Evolutionary conservation across 2,797 vertebrate genomes (phyloP), one percentile per base, ranked within the genome.

Genomic region (Carapus acus): DNA sequence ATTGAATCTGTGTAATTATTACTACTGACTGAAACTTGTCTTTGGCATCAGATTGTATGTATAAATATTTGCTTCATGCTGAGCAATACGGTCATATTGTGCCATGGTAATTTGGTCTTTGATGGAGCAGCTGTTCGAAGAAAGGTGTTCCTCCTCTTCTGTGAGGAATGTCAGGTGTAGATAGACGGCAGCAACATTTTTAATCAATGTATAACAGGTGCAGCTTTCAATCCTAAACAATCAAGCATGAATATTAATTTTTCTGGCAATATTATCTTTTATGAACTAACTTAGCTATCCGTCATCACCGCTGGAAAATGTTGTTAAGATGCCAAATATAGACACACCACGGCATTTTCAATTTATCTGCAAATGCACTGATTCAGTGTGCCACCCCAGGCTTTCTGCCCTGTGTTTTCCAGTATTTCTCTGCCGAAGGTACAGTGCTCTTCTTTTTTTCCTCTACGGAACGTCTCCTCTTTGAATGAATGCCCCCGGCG

Each of bases 401-500:
- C 59, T 42, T 70, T 60, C 68, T 71, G 64, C 73, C 69, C 51
- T 75, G 47, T 77, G 66, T 71, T 79, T 49, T 65, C 74, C 65
- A 74, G 74, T 70, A 59, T 49, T 58, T 67, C 79, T 71, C 68
- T 70, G 71, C 74, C 73, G 50, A 83, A 87, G 82, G 83, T 84
- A 85, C 78, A 74, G 76, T 79, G 65, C 71, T 71, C 62, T 80
- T 78, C 76, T 69, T 73, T 73, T 69, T 80, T 78, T 77, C 69
- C 73, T 73, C 74, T 69, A 62, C 69, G 75, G 81, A 81, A 80
- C 75, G 74, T 67, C 76, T 73, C 69, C 73, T 79, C 62, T 64
- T 65, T 74, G 72, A 82, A 79, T 80, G 83, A 83, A 82, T 78
- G 71, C 77, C 74, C 63, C 59, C 39, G 79, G 83, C 73, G 64